Base-by-base conservation (phyloP, 2,888 invertebrate species). In the Campoplex nolae region DNA sequence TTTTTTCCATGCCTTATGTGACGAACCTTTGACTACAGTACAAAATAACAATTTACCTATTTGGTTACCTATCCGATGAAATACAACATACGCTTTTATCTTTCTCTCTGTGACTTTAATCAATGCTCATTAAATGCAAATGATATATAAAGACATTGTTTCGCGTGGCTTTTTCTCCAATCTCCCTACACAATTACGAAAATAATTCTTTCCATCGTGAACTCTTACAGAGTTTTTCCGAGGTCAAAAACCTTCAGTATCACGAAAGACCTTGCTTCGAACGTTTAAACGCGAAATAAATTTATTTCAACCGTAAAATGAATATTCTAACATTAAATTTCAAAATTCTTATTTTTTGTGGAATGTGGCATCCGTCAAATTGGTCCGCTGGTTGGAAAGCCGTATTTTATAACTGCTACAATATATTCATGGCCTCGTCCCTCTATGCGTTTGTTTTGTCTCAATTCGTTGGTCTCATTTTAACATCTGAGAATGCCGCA, bases 391-490 rank as follows among this genome's bases (percentile, higher is more conserved):
- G 78, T 28, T 67, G 32, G 65, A 78, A 67, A 23, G 18, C 28
- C 11, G 18, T 58, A 28, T 42, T 87, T 11, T 82, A 84, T 48
- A 54, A 38, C 32, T 32, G 81, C 16, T 85, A 67, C 23, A 79
- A 70, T 38, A 56, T 62, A 8, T 0, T 71, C 0, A 78, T 76
- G 35, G 28, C 82, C 28, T 56, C 45, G 13, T 42, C 28, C 0
- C 13, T 85, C 51, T 85, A 83, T 32, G 9, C 67, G 23, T 85
- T 85, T 73, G 62, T 75, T 16, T 6, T 87, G 13, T 78, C 74
- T 18, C 38, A 67, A 38, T 58, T 45, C 23, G 48, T 87, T 35
- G 82, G 84, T 38, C 83, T 87, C 7, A 45, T 84, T 16, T 48
- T 51, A 8, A 58, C 54, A 4, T 38, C 74, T 35, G 32, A 87